Evolutionary conservation across 2,888 invertebrate genomes (phyloP).

Genomic region (Eurois occulta): DNA sequence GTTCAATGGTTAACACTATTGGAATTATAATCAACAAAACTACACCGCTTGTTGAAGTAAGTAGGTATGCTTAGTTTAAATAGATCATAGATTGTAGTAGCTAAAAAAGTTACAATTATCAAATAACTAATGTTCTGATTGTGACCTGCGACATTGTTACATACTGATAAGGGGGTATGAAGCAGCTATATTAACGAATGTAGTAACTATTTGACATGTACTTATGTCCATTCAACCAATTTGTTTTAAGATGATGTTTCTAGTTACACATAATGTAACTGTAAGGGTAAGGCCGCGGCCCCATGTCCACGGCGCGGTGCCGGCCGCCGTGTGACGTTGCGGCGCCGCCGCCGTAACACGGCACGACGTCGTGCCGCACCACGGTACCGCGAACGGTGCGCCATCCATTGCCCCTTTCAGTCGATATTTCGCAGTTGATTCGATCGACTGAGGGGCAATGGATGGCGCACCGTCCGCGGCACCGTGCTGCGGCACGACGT

Average conservation of each 20-base stretch:
- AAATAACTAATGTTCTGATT: slow-evolving; percentile 53
- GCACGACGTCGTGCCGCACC: too few relatives aligned
- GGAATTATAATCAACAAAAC: background rate
- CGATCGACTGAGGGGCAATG: too few relatives aligned
- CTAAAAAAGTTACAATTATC: slow-evolving; percentile 51
- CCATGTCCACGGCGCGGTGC: too few relatives aligned
- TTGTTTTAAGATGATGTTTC: slow-evolving; percentile 17
- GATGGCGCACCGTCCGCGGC: too few relatives aligned
- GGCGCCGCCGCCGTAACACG: too few relatives aligned
- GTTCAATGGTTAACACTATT: slow-evolving; percentile 4
- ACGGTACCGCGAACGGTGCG: too few relatives aligned
- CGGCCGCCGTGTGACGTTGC: too few relatives aligned
- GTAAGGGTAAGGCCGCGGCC: background rate
- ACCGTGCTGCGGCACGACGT: too few relatives aligned
- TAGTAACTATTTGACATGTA: slow-evolving; percentile 51
- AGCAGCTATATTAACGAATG: slow-evolving; percentile 30
- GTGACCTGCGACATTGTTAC: slow-evolving; percentile 56
- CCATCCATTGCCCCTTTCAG: too few relatives aligned
- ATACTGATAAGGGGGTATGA: slow-evolving; percentile 41
- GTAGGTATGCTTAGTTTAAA: slow-evolving; percentile 20
- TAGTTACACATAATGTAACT: slow-evolving; percentile 12
- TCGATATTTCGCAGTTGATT: too few relatives aligned
- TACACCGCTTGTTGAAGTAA: background rate
- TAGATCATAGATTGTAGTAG: slow-evolving; percentile 48
- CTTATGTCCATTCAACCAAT: slow-evolving; percentile 37